Base-by-base conservation (phyloP, 2,113 vertebrate genomes). In the Grammomys surdaster region DNA sequence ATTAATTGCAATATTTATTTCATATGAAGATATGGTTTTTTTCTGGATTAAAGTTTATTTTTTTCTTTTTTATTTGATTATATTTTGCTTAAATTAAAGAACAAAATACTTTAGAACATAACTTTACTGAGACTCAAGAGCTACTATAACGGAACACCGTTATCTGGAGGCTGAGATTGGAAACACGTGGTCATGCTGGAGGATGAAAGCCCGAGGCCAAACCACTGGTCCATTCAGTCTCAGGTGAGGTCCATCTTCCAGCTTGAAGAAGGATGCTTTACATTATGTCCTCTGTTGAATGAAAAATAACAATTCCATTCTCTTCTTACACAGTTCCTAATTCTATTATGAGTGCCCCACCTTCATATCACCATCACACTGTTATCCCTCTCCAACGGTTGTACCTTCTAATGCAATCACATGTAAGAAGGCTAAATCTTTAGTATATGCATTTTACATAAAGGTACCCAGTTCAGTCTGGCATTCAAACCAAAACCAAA, bases 1-100 rank as follows among this genome's bases (percentile, higher is more conserved):
- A 82, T 76, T 90, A 94, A 94, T 78, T 46, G 31, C 28, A 87
- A 5, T 67, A 11, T 82, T 97, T 70, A 72, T 36, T 95, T 93
- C 9, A n/a, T 90, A 40, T 80, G n/a, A 28, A 48, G 75, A 88
- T 46, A 75, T 2, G 28, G 46, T 14, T 84, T 88, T 3, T 90
- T 94, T 92, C 60, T 56, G 22, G 58, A 28, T 3, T n/a, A 94
- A 89, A 33, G 31, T 33, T 67, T 31, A 69, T 33, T 40, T 22
- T 92, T 73, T 5, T 43, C 4, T n/a, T 33, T 1, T 63, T 87
- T 28, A 67, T 77, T 94, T 95, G n/a, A 76, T 16, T 46, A 1
- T 14, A 51, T 73, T 80, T 63, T 75, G 14, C 54, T 96, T 89
- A 33, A 5, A 33, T 16, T 78, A 36, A 78, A 65, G 78, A 54